Evolutionary conservation across 1,140 invertebrate genomes (phyloP).

Genomic region (Tachypleus tridentatus): DNA sequence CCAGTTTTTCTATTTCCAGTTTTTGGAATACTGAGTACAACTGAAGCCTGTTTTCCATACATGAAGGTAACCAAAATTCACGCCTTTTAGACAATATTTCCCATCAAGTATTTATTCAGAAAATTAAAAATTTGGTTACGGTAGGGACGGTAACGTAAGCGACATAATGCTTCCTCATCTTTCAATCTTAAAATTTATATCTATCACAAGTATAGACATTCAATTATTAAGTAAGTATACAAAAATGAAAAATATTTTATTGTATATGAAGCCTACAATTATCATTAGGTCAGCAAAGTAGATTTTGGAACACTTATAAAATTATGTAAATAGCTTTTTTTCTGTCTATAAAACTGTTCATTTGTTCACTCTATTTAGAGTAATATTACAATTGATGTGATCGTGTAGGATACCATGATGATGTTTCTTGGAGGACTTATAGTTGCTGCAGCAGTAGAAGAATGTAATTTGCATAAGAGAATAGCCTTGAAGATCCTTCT

Average conservation of each 20-base stretch:
- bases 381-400: neutral
- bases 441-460: constrained; percentile 33
- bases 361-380: neutral
- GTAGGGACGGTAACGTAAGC: neutral
- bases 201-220: too few relatives aligned
- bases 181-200: too few relatives aligned
- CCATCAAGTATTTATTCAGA: too few relatives aligned
- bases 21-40: constrained; percentile 45
- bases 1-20: constrained; percentile 68
- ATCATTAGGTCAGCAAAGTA: too few relatives aligned
- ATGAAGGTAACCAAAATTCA: constrained; percentile 41
- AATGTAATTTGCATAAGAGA: constrained; percentile 33
- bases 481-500: constrained; percentile 33
- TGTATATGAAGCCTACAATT: too few relatives aligned
- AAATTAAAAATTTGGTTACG: neutral
- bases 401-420: constrained; percentile 51
- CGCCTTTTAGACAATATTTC: too few relatives aligned
- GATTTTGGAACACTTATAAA: too few relatives aligned
- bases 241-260: too few relatives aligned
- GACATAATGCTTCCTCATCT: neutral
- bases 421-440: constrained; percentile 26
- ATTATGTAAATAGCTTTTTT: too few relatives aligned
- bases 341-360: too few relatives aligned
- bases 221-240: too few relatives aligned
- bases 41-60: constrained; percentile 39